These are phyloP conservation scores for Aradus depressus DNA, from an alignment of 2,888 invertebrate genomes.

Conservation along the genomic window DNA sequence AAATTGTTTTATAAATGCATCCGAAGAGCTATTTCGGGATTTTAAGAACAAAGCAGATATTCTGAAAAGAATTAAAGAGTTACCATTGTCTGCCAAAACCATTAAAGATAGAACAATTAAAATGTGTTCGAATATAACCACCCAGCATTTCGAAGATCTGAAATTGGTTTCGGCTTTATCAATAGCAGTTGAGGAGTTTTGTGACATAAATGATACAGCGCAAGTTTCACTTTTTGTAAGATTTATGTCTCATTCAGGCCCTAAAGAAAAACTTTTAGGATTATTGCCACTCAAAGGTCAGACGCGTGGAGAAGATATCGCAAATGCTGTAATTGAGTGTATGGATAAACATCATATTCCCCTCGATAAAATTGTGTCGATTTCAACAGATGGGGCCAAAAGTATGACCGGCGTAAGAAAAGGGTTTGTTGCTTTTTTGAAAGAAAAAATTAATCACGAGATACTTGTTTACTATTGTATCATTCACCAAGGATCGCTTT, in stretches of 20 bases:
- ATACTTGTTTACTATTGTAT: slow-evolving; percentile 32
- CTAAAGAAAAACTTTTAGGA: slow-evolving; percentile 28
- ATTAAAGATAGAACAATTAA: slow-evolving; percentile 31
- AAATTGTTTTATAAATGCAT: slow-evolving; percentile 15
- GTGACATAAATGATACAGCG: slow-evolving; percentile 32
- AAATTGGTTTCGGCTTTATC: slow-evolving; percentile 32
- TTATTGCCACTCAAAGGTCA: slow-evolving; percentile 27
- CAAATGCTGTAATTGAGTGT: slow-evolving; percentile 30
- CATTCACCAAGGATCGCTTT: slow-evolving; percentile 33
- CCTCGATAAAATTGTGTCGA: slow-evolving; percentile 27
- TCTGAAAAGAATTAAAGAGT: slow-evolving; percentile 18
- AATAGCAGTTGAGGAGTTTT: slow-evolving; percentile 32
- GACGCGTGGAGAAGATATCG: slow-evolving; percentile 30
- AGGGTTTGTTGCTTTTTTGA: slow-evolving; percentile 20
- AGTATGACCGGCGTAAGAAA: slow-evolving; percentile 31
- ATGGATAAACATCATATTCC: slow-evolving; percentile 23
- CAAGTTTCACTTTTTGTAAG: slow-evolving; percentile 32
- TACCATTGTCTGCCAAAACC: slow-evolving; percentile 27
- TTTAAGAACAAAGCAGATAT: slow-evolving; percentile 33
- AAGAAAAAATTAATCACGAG: slow-evolving; percentile 31
- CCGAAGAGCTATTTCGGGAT: slow-evolving; percentile 33
- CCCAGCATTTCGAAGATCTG: slow-evolving; percentile 31
- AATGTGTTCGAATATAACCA: slow-evolving; percentile 27
- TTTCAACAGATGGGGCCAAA: slow-evolving; percentile 32
- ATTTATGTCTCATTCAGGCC: slow-evolving; percentile 28